Evolutionary conservation across 2,888 invertebrate genomes (phyloP).

Genomic region (Glaucopsyche alexis): DNA sequence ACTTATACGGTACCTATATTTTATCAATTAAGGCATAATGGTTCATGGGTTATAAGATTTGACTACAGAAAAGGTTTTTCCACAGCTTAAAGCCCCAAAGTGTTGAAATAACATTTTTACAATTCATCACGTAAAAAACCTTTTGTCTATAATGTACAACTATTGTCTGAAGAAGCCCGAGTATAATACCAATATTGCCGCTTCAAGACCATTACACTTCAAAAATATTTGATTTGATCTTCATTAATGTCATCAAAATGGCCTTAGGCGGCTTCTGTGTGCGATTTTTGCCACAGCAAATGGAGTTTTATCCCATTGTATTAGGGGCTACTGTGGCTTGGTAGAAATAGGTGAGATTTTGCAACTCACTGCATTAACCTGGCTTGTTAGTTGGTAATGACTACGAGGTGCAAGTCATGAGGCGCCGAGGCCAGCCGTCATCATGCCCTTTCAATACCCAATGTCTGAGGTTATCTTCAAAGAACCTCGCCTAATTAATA

Average conservation of each 20-base stretch:
- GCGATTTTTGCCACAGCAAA: conserved; percentile 38
- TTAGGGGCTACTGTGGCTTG: conserved; percentile 47
- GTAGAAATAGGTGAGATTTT: conserved; percentile 50
- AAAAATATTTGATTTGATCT: conserved; percentile 64
- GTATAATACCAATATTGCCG: conserved; percentile 47
- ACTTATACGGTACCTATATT: not conserved
- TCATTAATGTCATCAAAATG: conserved; percentile 75
- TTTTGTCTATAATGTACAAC: conserved; percentile 33
- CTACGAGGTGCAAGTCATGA: conserved; percentile 73
- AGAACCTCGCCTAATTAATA: conserved; percentile 75
- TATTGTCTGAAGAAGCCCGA: conserved; percentile 55
- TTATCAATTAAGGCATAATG: too few relatives aligned
- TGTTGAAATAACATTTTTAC: conserved; percentile 9
- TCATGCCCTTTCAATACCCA: conserved; percentile 70
- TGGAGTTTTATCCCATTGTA: conserved; percentile 44
- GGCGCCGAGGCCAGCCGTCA: conserved; percentile 67
- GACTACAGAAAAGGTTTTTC: not conserved
- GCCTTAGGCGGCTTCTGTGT: conserved; percentile 66
- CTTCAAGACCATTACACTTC: conserved; percentile 52
- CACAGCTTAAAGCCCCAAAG: not conserved
- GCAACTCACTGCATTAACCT: conserved; percentile 78
- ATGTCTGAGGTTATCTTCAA: conserved; percentile 73
- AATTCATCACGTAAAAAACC: conserved; percentile 14
- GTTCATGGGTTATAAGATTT: not conserved
- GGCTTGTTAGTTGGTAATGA: conserved; percentile 78